These are phyloP conservation scores for Elgaria multicarinata DNA, from an alignment of 2,113 vertebrate species.

Conservation along the genomic window DNA sequence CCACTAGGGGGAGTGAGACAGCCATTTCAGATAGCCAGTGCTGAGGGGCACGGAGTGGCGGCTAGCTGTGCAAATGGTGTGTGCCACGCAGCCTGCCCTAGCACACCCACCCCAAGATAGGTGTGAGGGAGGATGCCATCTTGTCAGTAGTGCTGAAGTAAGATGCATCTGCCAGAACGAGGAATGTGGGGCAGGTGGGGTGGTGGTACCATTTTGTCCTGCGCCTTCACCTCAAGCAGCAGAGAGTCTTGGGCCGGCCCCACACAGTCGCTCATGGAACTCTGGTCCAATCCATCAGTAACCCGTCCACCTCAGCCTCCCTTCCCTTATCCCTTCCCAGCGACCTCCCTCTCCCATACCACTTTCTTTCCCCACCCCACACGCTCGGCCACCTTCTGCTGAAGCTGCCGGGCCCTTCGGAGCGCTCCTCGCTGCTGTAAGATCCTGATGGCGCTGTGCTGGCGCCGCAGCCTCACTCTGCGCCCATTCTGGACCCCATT, in stretches of 20 bases:
- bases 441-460: constrained; percentile 54
- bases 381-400: constrained; percentile 75
- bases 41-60: neutral
- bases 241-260: neutral
- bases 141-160: neutral
- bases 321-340: neutral
- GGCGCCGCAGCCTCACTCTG: constrained; percentile 72
- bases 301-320: accelerated
- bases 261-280: neutral
- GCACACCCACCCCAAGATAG: no score
- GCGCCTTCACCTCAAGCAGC: neutral
- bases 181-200: neutral
- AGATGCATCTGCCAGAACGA: neutral
- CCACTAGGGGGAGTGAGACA: neutral
- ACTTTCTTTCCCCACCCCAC: neutral
- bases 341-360: neutral
- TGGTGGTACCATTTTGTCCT: neutral
- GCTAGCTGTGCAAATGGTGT: neutral
- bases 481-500: constrained; percentile 68
- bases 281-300: neutral
- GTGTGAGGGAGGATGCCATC: neutral
- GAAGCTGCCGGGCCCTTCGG: constrained; percentile 78
- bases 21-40: neutral
- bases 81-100: neutral
- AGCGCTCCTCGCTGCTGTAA: constrained; percentile 71